A percentile compares a stretch with the other conserved stretches of the same genome.
These are phyloP conservation scores for Ennomos quercinarius DNA, from an alignment of 2,888 invertebrate species.

Conservation along the genomic window DNA sequence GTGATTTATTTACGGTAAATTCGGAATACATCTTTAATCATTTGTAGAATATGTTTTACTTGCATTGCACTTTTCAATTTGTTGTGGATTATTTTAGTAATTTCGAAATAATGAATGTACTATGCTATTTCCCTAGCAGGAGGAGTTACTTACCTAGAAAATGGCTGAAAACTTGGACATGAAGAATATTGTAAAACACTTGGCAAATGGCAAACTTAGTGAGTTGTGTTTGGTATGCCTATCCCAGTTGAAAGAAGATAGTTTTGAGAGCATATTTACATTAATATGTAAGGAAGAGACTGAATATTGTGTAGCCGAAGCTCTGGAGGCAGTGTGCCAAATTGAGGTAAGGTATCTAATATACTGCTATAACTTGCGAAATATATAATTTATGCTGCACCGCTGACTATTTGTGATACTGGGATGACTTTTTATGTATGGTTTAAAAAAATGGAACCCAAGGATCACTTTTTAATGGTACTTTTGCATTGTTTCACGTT, in stretches of 20 bases:
- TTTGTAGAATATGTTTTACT: too few relatives aligned
- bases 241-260: conserved; percentile 50
- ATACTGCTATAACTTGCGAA: too few relatives aligned
- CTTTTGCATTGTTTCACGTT: too few relatives aligned
- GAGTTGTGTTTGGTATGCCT: conserved; percentile 72
- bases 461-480: too few relatives aligned
- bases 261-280: conserved; percentile 68
- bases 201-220: conserved; percentile 67
- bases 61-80: too few relatives aligned
- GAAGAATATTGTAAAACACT: conserved; percentile 65
- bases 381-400: too few relatives aligned
- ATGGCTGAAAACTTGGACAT: conserved; percentile 59
- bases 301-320: conserved; percentile 71
- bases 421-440: too few relatives aligned
- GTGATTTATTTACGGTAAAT: too few relatives aligned
- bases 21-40: too few relatives aligned
- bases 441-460: too few relatives aligned
- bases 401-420: too few relatives aligned
- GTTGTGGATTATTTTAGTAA: neutral
- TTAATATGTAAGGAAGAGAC: conserved; percentile 63
- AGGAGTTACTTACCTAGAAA: neutral
- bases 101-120: conserved; percentile 5
- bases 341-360: conserved; percentile 50
- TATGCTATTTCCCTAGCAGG: neutral
- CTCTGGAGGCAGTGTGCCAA: conserved; percentile 59